These are phyloP conservation scores for Raja brachyura DNA, from an alignment of 2,113 vertebrate genomes.

Conservation along the genomic window DNA sequence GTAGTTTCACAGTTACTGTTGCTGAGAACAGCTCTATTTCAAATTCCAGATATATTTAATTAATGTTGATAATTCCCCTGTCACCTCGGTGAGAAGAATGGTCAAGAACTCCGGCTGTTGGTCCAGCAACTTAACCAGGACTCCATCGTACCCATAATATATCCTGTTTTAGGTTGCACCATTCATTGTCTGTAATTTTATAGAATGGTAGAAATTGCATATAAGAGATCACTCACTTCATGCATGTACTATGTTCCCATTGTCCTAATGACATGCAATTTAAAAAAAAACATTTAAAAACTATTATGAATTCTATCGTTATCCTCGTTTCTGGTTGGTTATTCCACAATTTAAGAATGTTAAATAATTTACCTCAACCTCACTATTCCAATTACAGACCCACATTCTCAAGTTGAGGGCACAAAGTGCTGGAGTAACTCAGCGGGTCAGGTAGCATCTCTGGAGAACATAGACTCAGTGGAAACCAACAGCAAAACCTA, in stretches of 20 bases:
- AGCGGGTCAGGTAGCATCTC: too few species aligned
- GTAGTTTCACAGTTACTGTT: too few species aligned
- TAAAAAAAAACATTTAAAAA: background rate
- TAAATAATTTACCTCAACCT: background rate
- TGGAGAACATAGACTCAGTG: background rate
- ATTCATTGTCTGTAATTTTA: background rate
- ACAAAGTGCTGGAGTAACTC: too few species aligned
- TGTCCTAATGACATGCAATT: background rate
- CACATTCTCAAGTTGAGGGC: background rate
- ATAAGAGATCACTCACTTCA: background rate
- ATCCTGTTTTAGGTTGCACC: background rate
- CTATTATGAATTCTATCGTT: background rate
- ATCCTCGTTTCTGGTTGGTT: background rate
- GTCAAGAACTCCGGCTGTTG: too few species aligned
- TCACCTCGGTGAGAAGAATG: too few species aligned
- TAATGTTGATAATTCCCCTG: too few species aligned
- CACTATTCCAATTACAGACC: background rate
- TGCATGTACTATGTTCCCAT: background rate
- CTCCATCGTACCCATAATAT: background rate
- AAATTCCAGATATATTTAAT: too few species aligned
- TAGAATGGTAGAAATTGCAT: background rate
- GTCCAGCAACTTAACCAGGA: too few species aligned
- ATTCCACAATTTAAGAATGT: background rate
- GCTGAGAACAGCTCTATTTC: too few species aligned
- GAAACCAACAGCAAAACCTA: background rate